phyloP scores from a whole-genome alignment of 2,888 invertebrate species.

The Drosophila recens region DNA sequence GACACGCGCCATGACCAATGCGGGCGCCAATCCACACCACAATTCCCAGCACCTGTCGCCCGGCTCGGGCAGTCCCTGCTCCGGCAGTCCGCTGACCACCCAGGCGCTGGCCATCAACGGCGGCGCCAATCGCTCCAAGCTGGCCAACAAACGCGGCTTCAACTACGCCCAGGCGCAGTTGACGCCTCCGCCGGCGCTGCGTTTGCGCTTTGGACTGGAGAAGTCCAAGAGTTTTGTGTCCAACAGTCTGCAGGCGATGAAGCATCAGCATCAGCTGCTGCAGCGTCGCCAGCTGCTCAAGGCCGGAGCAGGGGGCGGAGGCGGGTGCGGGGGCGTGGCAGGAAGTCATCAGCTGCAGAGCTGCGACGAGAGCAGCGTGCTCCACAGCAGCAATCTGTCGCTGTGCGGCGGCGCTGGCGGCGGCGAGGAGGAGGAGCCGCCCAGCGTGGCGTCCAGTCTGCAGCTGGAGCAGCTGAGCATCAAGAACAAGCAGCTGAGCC shows the following conservation, averaged over 20 bases:
- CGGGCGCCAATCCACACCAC: conserved; percentile 37
- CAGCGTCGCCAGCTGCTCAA: conserved; percentile 63
- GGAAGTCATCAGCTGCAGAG: conserved; percentile 65
- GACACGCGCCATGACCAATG: conserved; percentile 66
- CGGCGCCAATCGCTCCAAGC: conserved; percentile 58
- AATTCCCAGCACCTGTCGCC: conserved; percentile 54
- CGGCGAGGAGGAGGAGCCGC: conserved; percentile 62
- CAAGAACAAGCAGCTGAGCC: conserved; percentile 82
- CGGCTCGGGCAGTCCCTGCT: conserved; percentile 63
- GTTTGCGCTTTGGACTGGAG: conserved; percentile 75
- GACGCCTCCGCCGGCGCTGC: conserved; percentile 68
- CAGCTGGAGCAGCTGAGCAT: conserved; percentile 75
- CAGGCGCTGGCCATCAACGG: conserved; percentile 71
- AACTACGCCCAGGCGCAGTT: conserved; percentile 71
- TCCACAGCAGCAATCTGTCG: conserved; percentile 58
- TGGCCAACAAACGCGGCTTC: conserved; percentile 68
- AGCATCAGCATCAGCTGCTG: conserved; percentile 72
- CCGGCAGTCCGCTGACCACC: conserved; percentile 72
- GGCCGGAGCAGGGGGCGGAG: not conserved
- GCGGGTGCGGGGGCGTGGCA: conserved; percentile 2
- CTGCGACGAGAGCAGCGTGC: conserved; percentile 72
- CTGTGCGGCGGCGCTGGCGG: conserved; percentile 28
- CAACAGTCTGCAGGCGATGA: conserved; percentile 78
- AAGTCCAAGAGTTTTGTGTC: conserved; percentile 84
- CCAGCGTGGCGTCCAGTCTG: conserved; percentile 25